A percentile compares a stretch with the other conserved stretches of the same genome.
Conservation (phyloP, 2,797 vertebrate genomes). For the Brotogeris chrysoptera region DNA sequence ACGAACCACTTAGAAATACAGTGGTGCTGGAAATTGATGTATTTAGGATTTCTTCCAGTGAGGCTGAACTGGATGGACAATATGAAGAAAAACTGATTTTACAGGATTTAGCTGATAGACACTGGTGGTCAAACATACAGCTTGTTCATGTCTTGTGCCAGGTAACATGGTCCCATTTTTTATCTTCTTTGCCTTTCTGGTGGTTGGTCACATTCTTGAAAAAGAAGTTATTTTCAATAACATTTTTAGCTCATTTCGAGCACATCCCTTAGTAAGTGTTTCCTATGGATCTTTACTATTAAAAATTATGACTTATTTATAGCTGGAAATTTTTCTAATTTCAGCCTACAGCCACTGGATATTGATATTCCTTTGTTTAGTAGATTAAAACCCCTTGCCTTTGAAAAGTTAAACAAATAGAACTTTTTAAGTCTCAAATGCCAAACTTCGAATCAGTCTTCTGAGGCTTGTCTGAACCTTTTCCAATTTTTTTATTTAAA, state of each 20-base stretch:
- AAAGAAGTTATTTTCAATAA: neutral
- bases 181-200: neutral
- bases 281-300: neutral
- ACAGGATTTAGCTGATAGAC: neutral
- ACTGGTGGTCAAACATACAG: neutral
- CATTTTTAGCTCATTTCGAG: neutral
- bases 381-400: conserved; percentile 15
- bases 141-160: neutral
- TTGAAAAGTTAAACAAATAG: conserved; percentile 22
- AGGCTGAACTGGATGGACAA: neutral
- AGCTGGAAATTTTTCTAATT: neutral
- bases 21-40: neutral
- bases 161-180: neutral
- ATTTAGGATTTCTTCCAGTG: neutral
- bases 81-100: neutral
- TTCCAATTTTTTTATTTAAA: neutral
- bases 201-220: neutral
- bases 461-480: neutral
- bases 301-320: neutral
- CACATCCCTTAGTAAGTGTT: neutral
- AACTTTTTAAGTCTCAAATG: neutral
- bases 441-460: neutral
- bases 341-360: neutral
- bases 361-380: conserved; percentile 14
- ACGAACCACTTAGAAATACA: neutral